Conservation (phyloP, 2,113 vertebrate genomes). For the Rhabdomys dilectus region DNA sequence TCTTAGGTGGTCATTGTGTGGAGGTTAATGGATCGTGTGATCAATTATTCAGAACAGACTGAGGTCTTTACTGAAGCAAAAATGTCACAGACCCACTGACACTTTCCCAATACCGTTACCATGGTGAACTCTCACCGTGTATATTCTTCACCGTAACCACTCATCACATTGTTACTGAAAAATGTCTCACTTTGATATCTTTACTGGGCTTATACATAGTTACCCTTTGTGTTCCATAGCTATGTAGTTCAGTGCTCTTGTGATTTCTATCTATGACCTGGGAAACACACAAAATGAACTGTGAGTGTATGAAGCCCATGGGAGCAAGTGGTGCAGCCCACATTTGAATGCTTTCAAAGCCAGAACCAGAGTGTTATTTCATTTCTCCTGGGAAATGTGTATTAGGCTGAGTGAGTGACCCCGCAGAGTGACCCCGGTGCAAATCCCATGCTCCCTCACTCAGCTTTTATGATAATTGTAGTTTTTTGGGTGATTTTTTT, state of each 20-base stretch:
- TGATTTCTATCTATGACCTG: conserved; percentile 27
- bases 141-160: conserved; percentile 47
- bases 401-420: neutral
- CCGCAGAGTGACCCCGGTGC: neutral
- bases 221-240: neutral
- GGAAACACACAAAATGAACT: conserved; percentile 34
- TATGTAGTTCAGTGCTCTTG: conserved; percentile 31
- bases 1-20: accelerated
- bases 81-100: conserved; percentile 67
- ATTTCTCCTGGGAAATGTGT: accelerated
- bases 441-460: neutral
- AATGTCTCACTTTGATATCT: conserved; percentile 20
- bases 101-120: conserved; percentile 55
- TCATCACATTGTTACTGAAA: conserved; percentile 40
- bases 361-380: conserved; percentile 28
- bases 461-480: neutral
- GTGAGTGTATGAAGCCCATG: neutral
- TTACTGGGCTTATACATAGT: conserved; percentile 2
- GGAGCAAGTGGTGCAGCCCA: neutral
- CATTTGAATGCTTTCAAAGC: neutral
- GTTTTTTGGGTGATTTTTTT: neutral
- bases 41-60: conserved; percentile 67
- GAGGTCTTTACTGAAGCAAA: conserved; percentile 50
- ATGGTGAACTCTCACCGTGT: conserved; percentile 28
- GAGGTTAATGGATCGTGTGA: neutral